Evolutionary conservation across 2,888 invertebrate genomes (phyloP).

Genomic region (Sphaerophoria taeniata): DNA sequence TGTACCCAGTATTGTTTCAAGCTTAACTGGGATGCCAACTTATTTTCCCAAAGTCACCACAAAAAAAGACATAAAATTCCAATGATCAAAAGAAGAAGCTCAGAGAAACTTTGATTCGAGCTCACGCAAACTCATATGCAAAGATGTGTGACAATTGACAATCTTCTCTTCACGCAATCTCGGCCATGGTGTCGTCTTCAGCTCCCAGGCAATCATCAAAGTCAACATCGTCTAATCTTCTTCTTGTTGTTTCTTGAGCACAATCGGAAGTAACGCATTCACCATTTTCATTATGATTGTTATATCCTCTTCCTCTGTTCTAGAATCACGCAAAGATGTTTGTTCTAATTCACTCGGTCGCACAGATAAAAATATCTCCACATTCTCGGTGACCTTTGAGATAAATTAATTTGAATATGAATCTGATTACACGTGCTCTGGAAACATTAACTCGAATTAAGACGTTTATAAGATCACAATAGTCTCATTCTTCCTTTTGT

Average conservation of each 20-base stretch:
- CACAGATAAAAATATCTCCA: neutral
- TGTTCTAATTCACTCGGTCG: conserved; percentile 2
- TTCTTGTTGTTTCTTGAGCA: neutral
- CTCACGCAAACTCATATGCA: conserved; percentile 15
- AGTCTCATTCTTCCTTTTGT: conserved; percentile 22
- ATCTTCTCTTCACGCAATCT: neutral
- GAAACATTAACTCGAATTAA: conserved; percentile 37
- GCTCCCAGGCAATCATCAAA: neutral
- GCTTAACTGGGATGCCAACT: neutral
- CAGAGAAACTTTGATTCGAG: conserved; percentile 51
- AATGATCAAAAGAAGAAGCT: conserved; percentile 6
- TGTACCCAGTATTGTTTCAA: conserved; percentile 20
- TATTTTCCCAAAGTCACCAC: conserved; percentile 19
- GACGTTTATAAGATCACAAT: conserved; percentile 16
- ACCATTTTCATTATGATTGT: conserved; percentile 17
- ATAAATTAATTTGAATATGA: conserved; percentile 35
- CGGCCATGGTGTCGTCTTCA: neutral
- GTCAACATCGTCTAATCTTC: neutral
- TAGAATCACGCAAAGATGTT: neutral
- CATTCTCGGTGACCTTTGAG: conserved; percentile 31
- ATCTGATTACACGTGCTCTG: conserved; percentile 58
- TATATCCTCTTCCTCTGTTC: conserved; percentile 27
- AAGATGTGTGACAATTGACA: conserved; percentile 22
- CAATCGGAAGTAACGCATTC: conserved; percentile 23
- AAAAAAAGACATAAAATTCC: conserved; percentile 2